Evolutionary conservation across 2,797 vertebrate species (phyloP).

Genomic region (Remorina albescens): DNA sequence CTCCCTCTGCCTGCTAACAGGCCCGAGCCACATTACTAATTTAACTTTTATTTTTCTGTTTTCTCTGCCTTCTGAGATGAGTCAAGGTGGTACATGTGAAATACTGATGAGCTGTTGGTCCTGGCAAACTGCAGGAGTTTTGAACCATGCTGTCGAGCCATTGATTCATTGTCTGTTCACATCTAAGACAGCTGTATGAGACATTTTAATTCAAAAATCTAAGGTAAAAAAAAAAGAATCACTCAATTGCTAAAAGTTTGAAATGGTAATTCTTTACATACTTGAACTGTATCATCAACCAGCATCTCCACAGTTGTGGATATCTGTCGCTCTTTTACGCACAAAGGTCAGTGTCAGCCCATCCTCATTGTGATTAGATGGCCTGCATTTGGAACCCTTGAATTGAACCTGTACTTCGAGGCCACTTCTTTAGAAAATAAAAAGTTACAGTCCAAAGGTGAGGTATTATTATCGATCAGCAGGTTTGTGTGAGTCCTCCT

Average conservation of each 20-base stretch:
- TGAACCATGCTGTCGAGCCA: neutral
- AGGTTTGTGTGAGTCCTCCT: neutral
- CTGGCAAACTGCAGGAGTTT: conserved; percentile 14
- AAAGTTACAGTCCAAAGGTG: neutral
- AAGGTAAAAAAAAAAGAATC: neutral
- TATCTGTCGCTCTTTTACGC: conserved; percentile 12
- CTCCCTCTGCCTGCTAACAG: conserved; percentile 62
- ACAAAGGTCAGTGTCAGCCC: conserved; percentile 38
- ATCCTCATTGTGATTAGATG: conserved; percentile 42
- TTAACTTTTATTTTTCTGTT: conserved; percentile 82
- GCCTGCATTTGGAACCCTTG: conserved; percentile 31
- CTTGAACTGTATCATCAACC: conserved; percentile 5
- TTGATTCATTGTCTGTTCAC: neutral
- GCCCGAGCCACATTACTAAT: conserved; percentile 81
- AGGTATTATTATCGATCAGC: conserved; percentile 35
- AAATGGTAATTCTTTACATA: neutral
- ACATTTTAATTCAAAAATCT: neutral
- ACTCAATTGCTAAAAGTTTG: neutral
- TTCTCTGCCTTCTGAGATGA: conserved; percentile 48
- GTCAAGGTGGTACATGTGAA: conserved; percentile 13
- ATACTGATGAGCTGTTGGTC: conserved; percentile 21
- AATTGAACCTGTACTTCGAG: conserved; percentile 27
- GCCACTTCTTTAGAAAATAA: conserved; percentile 22
- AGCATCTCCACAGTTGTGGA: neutral
- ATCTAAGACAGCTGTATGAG: neutral